A percentile compares a stretch with the other conserved stretches of the same genome.
Evolutionary conservation across 2,888 invertebrate species (phyloP).

Genomic region (Nephrotoma flavescens): DNA sequence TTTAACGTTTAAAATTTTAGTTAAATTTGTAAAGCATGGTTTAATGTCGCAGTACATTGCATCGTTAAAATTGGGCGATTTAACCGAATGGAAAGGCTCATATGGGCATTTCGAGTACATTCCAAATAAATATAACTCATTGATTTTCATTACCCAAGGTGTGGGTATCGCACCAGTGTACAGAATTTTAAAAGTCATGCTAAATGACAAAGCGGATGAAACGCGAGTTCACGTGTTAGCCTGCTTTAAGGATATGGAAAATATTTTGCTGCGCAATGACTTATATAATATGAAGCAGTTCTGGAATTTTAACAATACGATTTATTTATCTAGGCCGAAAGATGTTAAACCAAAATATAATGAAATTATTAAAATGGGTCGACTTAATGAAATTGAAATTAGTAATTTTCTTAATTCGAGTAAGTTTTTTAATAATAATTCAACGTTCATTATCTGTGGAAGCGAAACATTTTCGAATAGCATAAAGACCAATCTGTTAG

Average conservation of each 20-base stretch:
- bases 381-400: constrained; percentile 11
- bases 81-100: constrained; percentile 56
- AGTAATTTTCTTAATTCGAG: neutral
- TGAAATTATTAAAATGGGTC: constrained; percentile 16
- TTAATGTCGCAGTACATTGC: constrained; percentile 41
- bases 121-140: constrained; percentile 30
- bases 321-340: constrained; percentile 38
- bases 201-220: constrained; percentile 51
- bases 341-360: constrained; percentile 22
- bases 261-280: constrained; percentile 45
- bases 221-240: constrained; percentile 45
- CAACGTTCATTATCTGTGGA: neutral
- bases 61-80: constrained; percentile 32
- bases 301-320: constrained; percentile 61
- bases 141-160: constrained; percentile 50
- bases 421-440: neutral
- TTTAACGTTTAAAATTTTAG: constrained; percentile 40
- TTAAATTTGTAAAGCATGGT: constrained; percentile 44
- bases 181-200: constrained; percentile 42
- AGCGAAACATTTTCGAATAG: neutral
- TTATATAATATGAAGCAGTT: constrained; percentile 41
- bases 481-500: neutral
- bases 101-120: constrained; percentile 43
- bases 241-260: constrained; percentile 40
- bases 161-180: constrained; percentile 61